Percentiles rank a stretch among this genome's conserved stretches.
Evolutionary conservation across 2,888 invertebrate genomes (phyloP).

Genomic region (Sialis fuliginosa): DNA sequence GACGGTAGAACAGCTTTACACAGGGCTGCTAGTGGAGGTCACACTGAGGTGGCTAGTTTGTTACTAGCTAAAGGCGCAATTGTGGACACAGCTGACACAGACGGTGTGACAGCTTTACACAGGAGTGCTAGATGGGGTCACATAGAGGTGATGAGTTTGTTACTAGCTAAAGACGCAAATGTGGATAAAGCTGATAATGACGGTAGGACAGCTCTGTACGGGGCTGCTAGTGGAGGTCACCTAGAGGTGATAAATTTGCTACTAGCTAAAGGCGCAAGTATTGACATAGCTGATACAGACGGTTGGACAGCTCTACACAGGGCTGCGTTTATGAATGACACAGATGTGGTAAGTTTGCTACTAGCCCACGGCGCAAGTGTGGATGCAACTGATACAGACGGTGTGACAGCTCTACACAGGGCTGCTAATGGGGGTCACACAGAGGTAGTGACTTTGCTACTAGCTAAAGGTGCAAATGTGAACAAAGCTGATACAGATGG

Average conservation of each 20-base stretch:
- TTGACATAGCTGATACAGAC: too few relatives aligned
- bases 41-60: too few relatives aligned
- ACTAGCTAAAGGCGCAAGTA: too few relatives aligned
- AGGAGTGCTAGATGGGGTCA: neutral
- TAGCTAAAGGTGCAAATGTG: conserved; percentile 43
- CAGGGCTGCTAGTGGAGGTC: too few relatives aligned
- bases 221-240: neutral
- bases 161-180: neutral
- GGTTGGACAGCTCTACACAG: neutral
- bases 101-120: neutral
- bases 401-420: conserved; percentile 86
- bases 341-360: neutral
- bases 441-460: conserved; percentile 57
- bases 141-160: neutral
- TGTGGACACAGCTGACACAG: too few relatives aligned
- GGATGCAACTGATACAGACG: conserved; percentile 67
- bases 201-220: neutral
- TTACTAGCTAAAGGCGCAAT: too few relatives aligned
- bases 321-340: neutral
- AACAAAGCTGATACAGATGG: conserved; percentile 65
- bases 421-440: conserved; percentile 92
- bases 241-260: neutral
- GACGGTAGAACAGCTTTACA: too few relatives aligned
- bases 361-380: conserved; percentile 47
- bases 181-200: neutral